Base-by-base conservation (phyloP, 2,797 vertebrate genomes). In the Emys orbicularis region DNA sequence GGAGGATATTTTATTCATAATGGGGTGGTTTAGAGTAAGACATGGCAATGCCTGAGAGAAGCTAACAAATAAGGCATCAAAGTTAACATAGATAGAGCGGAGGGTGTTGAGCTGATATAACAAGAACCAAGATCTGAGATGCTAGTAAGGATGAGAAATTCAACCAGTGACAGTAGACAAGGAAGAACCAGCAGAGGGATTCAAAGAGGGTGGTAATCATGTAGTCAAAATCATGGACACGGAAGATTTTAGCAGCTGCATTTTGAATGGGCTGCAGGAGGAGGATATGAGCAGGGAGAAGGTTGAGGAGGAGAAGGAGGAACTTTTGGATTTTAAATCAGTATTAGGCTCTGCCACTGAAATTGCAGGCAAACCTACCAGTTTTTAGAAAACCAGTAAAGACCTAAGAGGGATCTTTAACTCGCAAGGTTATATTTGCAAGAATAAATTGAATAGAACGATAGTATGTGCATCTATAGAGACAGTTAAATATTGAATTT, bases 381-480 rank as follows among this genome's bases (percentile, higher is more conserved):
- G 0, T 9, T 94, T 53, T 84, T 90, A 81, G 6, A 49, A 77
- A 19, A 85, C 88, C 68, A 72, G 41, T 31, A 83, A 83, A 72
- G 23, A 56, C 12, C 53, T 81, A 61, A 56, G 82, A 89, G n/a
- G 18, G 53, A 6, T 57, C 44, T 85, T 84, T 90, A 83, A 83
- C 2, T 21, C 85, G 44, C 41, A 19, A 72, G n/a, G 59, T 2
- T 89, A 3, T 50, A 72, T 41, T 83, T 76, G 19, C 49, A 93
- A 81, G 84, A 93, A 83, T 27, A 19, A 72, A 56, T 93, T 88
- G 84, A 84, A 25, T 16, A 90, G 92, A 86, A 84, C 61, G 79
- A 83, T 59, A 79, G 84, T 4, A 95, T 84, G n/a, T 13, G 44
- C 31, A 27, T 59, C 23, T 74, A 65, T 3, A 25, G 37, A 18